Percentiles rank a stretch among this genome's conserved stretches.
These are phyloP conservation scores for Platanista minor DNA, from an alignment of 2,113 vertebrate species.

Conservation along the genomic window DNA sequence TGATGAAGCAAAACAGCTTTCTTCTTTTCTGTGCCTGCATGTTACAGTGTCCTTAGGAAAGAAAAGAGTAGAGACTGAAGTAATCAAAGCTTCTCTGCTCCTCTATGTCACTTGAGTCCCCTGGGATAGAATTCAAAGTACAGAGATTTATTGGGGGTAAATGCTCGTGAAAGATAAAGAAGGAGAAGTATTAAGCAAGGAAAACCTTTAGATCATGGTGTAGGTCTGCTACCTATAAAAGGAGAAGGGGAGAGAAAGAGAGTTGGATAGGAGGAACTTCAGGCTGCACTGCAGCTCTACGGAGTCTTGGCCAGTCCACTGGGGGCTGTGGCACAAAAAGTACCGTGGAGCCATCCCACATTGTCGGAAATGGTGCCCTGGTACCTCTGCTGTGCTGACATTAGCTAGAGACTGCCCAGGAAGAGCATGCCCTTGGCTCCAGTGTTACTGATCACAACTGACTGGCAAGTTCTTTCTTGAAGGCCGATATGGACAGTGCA, in stretches of 20 bases:
- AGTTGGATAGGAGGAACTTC: background rate
- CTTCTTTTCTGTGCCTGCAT: background rate
- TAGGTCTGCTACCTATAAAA: background rate
- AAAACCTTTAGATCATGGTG: background rate
- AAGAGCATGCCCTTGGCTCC: background rate
- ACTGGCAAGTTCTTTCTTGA: background rate
- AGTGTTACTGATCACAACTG: background rate
- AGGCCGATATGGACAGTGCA: background rate
- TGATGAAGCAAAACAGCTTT: background rate
- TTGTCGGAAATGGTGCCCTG: background rate
- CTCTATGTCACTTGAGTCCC: background rate
- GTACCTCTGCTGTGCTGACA: background rate
- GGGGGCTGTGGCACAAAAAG: background rate
- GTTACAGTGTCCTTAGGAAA: background rate
- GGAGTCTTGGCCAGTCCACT: background rate
- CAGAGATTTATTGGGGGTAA: background rate
- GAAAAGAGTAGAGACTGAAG: background rate
- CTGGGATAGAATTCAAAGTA: background rate
- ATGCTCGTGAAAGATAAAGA: background rate
- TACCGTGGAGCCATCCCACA: background rate
- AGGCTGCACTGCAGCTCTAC: background rate
- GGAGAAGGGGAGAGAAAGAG: background rate
- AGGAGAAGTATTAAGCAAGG: background rate
- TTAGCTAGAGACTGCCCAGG: background rate
- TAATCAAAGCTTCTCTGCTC: background rate